Conservation (phyloP, 2,888 invertebrate genomes). For the Eretmocerus hayati region DNA sequence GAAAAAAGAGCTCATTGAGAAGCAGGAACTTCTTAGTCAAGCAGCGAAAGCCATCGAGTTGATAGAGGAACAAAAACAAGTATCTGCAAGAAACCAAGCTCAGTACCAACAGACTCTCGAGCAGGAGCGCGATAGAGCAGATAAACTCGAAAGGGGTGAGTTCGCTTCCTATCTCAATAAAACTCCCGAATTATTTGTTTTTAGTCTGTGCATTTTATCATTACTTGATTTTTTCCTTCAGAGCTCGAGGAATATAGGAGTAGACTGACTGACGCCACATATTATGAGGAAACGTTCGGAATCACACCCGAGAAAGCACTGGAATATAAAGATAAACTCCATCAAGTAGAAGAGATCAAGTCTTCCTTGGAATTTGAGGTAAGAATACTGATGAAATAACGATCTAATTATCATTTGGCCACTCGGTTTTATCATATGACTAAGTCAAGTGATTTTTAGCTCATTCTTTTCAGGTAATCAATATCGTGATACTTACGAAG, state of each 20-base stretch:
- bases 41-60: conserved; percentile 77
- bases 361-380: conserved; percentile 41
- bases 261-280: conserved; percentile 33
- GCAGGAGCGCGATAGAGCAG: conserved; percentile 34
- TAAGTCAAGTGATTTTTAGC: too few relatives aligned
- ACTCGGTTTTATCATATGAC: background rate
- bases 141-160: conserved; percentile 36
- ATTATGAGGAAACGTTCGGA: conserved; percentile 38
- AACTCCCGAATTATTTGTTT: conserved; percentile 1
- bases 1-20: conserved; percentile 69
- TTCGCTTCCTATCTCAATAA: too few relatives aligned
- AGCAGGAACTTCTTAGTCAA: conserved; percentile 76
- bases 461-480: too few relatives aligned
- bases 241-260: conserved; percentile 27
- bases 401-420: background rate
- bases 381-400: conserved; percentile 6
- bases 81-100: conserved; percentile 36
- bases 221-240: conserved; percentile 3
- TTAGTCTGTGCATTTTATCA: background rate
- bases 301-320: conserved; percentile 38
- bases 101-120: conserved; percentile 38
- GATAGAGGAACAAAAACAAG: conserved; percentile 60
- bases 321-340: conserved; percentile 39
- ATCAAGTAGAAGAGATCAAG: conserved; percentile 39
- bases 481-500: too few relatives aligned